Evolutionary conservation across 2,113 vertebrate genomes (phyloP), one percentile per base, ranked within the genome.

Genomic region (Illadopsis cleaveri): DNA sequence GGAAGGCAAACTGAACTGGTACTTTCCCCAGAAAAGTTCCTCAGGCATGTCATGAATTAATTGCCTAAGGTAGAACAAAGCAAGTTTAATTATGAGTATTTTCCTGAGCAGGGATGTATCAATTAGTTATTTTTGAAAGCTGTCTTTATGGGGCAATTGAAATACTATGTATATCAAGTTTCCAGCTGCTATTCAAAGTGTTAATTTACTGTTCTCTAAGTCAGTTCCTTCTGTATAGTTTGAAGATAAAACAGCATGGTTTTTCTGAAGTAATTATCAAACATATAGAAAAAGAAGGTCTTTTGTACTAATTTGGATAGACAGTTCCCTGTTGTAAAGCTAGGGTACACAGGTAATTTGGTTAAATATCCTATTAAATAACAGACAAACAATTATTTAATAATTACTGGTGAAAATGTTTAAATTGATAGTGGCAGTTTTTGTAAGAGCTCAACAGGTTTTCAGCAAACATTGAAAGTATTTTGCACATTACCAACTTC

Each of bases 81-180:
- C 75, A 86, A 42, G 24, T 89, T 95, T 92, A 91, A 94, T 96
- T 85, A 82, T 72, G 65, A 95, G 62, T 92, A 58, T 37, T 86
- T 79, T 89, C 64, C 87, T 86, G 65, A 86, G 71, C 72, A 92
- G 45, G 42, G n/a, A 57, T 89, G 40, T 83, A 83, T n/a, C 76
- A 93, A 80, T 96, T 94, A 90, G 71, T 94, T 94, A 81, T 92
- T 94, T 94, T 86, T 94, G 88, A 90, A 90, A 81, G 60, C 45
- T 77, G 5, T 77, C 94, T 94, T 95, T 86, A 77, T 38, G 51
- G 50, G 28, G 11, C 47, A 90, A 42, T 90, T 88, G 73, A 75
- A 95, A 84, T 75, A 77, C 50, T 81, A 44, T 66, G 56, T 83
- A 24, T 90, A 62, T 72, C 53, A 54, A 80, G 31, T 82, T 95